phyloP scores from a whole-genome alignment of 2,888 invertebrate genomes.

The Tetropium fuscum region DNA sequence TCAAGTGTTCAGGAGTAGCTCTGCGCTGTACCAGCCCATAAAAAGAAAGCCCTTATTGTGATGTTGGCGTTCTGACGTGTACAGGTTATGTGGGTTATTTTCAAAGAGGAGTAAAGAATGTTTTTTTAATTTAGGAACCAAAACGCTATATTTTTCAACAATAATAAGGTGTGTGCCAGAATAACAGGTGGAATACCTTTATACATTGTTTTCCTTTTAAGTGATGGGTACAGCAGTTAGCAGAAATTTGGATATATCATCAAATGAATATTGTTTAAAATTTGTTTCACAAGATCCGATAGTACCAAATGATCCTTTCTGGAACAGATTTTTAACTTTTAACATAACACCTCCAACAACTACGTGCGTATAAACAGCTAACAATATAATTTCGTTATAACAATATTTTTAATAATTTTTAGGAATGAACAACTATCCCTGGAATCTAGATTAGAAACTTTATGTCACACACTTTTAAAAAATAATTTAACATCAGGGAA shows the following conservation, averaged over 20 bases:
- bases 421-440: constrained; percentile 85
- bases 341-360: constrained; percentile 86
- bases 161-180: not conserved
- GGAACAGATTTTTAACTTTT: constrained; percentile 94
- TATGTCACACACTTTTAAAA: constrained; percentile 80
- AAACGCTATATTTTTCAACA: not conserved
- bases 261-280: constrained; percentile 82
- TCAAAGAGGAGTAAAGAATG: not conserved
- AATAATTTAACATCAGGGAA: constrained; percentile 93
- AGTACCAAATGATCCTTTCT: constrained; percentile 89
- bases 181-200: not conserved
- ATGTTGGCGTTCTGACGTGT: constrained; percentile 50
- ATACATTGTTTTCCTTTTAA: constrained; percentile 9
- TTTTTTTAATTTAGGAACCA: not conserved
- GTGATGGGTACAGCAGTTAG: constrained; percentile 87
- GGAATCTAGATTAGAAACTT: constrained; percentile 81
- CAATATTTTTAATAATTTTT: constrained; percentile 49
- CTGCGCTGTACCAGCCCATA: no score
- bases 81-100: constrained; percentile 47
- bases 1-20: no score
- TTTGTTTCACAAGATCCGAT: constrained; percentile 87
- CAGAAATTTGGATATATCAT: constrained; percentile 81
- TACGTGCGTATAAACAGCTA: constrained; percentile 68
- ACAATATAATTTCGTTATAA: not conserved
- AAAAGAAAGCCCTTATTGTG: no score